Evolutionary conservation across 2,797 vertebrate species (phyloP), one percentile per base, ranked within the genome.

Genomic region (Acanthopagrus latus): DNA sequence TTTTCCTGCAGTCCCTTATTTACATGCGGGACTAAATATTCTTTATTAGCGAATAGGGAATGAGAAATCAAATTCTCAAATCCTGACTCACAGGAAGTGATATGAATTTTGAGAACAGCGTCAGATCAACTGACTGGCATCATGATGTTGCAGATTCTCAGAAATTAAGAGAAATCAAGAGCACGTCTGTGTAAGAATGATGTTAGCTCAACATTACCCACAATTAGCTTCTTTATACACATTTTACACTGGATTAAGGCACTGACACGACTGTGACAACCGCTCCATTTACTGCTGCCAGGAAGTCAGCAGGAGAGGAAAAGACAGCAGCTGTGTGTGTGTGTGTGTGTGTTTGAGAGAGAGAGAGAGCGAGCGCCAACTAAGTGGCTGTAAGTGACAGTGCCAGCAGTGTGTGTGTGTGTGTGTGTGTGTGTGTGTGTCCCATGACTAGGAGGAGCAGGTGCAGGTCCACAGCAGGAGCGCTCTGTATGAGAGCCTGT

Each of bases 241-340:
- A 69, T 59, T 83, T 86, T 67, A 81, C 81, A 70, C 73, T 33
- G 43, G 82, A 86, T 85, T 89, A 78, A 86, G 86, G 73, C 64
- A 58, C 56, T 59, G 74, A 75, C 81, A 76, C 57, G 72, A 79
- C 64, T 65, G 71, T 86, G 88, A 94, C 91, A 93, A 91, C 82
- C 55, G 54, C 78, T 76, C 83, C 67, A 91, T 94, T 95, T 86
- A 88, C 51, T 44, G 78, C 84, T 27, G 88, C 81, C 88, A 94
- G 91, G 89, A 94, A 94, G 90, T 92, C 91, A 87, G 90, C 83
- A 80, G 86, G 89, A 91, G 71, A 86, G 88, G 80, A 88, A 85
- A 88, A 76, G 81, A 86, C 81, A 89, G 85, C 88, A 91, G 86
- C 87, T 90, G 86, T 76, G 84, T 64, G 85, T 64, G 69, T 70